phyloP scores from a whole-genome alignment of 2,113 vertebrate genomes.

The Bubo bubo region DNA sequence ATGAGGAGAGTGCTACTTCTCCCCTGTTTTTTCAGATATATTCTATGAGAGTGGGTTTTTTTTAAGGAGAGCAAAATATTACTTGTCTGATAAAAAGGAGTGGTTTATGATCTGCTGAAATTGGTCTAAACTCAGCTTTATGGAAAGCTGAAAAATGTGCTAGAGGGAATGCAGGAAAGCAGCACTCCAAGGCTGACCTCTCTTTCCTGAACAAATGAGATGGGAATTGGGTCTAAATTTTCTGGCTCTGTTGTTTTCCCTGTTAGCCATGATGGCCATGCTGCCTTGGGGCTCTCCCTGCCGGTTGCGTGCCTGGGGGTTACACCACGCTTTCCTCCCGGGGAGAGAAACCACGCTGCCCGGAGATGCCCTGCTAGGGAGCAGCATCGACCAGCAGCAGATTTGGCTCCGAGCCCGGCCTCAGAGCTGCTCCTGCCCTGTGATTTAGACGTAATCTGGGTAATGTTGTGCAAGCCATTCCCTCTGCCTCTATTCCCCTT shows the following conservation, averaged over 20 bases:
- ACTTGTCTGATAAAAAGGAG: neutral
- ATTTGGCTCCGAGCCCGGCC: neutral
- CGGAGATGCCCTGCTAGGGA: neutral
- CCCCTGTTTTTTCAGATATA: neutral
- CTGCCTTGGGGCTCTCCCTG: neutral
- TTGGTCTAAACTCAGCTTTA: neutral
- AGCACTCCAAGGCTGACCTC: neutral
- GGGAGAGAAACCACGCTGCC: neutral
- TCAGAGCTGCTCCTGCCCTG: neutral
- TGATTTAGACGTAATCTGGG: constrained; percentile 13
- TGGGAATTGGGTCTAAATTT: neutral
- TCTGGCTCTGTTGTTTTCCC: neutral
- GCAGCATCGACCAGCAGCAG: neutral
- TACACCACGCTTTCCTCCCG: rapidly evolving
- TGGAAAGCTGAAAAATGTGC: neutral
- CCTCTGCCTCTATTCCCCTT: neutral
- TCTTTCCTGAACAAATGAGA: neutral
- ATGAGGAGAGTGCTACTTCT: neutral
- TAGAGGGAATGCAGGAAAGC: neutral
- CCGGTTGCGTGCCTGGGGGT: neutral
- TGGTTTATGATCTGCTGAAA: neutral
- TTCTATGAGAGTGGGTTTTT: neutral
- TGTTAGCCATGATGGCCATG: rapidly evolving
- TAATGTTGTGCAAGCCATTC: neutral
- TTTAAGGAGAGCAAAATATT: neutral